Base-by-base conservation (phyloP, 2,888 invertebrate genomes). In the Agrotis ipsilon region DNA sequence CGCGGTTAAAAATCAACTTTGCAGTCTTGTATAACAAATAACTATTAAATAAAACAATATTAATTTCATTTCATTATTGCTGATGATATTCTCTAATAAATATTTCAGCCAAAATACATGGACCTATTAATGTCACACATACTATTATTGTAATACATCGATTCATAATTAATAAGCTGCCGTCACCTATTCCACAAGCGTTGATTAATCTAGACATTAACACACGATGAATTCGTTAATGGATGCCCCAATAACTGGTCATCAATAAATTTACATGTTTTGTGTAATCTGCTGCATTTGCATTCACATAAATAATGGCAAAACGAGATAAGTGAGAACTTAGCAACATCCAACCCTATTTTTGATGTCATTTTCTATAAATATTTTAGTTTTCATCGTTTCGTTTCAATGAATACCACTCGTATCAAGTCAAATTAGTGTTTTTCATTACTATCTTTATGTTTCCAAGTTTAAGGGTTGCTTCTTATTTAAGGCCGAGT, bases 171-270 rank as follows among this genome's bases (percentile, higher is more conserved):
- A 59, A 74, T 67, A 55, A 43, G n/a, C 62, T 45, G 46, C 21
- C 3, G 57, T 72, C 61, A 74, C 52, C 61, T 62, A 62, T 69
- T 63, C 43, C 64, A 71, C 49, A 11, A 74, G 19, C 57, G 66
- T 57, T 74, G 59, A 77, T 81, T 71, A 65, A 82, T 73, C 39
- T 45, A 51, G 52, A 72, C 48, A 68, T 75, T 59, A 72, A 70
- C 32, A 52, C 27, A 60, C 45, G 39, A 48, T 68, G 19, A 62
- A 65, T 68, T 74, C 27, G 54, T 60, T 60, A 63, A 69, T 72
- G 52, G 43, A 60, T 16, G 45, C n/a, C 46, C 49, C 49, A 58
- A 66, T 66, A 71, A 51, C 55, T 43, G 51, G n/a, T 60, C 39
- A 63, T 64, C 45, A 66, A 66, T 73, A 57, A 65, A 48, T 73